A percentile compares a stretch with the other conserved stretches of the same genome.
These are phyloP conservation scores for Polylopha cassiicola DNA, from an alignment of 2,888 invertebrate species.

Conservation along the genomic window DNA sequence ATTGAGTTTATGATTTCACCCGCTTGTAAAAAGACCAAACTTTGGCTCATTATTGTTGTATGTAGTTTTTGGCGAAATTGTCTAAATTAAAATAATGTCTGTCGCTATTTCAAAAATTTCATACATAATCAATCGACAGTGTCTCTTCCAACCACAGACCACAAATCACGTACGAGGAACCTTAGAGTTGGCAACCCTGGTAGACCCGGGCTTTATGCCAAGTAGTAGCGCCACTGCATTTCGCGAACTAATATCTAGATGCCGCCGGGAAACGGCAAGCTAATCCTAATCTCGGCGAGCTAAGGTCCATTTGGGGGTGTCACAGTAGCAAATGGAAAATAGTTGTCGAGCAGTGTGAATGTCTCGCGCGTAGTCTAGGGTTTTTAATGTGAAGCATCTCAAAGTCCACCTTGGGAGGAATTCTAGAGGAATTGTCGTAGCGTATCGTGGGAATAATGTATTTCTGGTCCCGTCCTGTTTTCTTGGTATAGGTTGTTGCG, in stretches of 20 bases:
- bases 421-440: conserved; percentile 43
- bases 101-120: no score
- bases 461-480: conserved; percentile 27
- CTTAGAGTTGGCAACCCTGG: no score
- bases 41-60: no score
- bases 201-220: conserved; percentile 64
- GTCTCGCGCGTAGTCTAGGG: conserved; percentile 66
- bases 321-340: conserved; percentile 28
- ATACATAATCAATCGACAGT: no score
- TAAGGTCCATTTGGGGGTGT: conserved; percentile 42
- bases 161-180: no score
- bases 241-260: conserved; percentile 41
- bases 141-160: no score
- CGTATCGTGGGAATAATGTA: conserved; percentile 37
- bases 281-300: conserved; percentile 32
- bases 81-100: no score
- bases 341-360: conserved; percentile 48
- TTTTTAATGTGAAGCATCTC: conserved; percentile 62
- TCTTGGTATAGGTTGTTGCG: no score
- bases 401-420: conserved; percentile 51
- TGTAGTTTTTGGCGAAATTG: no score
- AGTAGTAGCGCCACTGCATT: conserved; percentile 69
- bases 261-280: conserved; percentile 28
- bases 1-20: no score
- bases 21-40: no score